Percentiles rank a stretch among this genome's conserved stretches.
phyloP scores from a whole-genome alignment of 2,888 invertebrate genomes.

The Hoplodrina blanda region DNA sequence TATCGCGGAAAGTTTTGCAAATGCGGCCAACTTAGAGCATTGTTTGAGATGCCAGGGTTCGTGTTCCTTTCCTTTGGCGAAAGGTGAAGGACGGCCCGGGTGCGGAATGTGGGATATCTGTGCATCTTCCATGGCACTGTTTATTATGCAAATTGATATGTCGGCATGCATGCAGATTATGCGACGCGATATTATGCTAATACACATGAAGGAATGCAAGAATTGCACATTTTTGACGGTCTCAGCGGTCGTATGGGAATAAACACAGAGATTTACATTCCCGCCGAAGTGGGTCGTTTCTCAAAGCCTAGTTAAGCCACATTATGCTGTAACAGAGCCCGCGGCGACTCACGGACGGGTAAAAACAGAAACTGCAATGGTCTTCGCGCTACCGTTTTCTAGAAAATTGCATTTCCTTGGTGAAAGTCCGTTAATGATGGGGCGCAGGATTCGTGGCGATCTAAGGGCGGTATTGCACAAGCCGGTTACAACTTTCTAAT shows the following conservation, averaged over 20 bases:
- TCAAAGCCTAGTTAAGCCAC: constrained; percentile 77
- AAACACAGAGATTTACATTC: constrained; percentile 70
- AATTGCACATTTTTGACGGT: constrained; percentile 60
- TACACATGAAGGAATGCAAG: constrained; percentile 53
- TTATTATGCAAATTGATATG: constrained; percentile 78
- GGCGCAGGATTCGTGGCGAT: constrained; percentile 81
- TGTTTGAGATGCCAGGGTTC: constrained; percentile 79
- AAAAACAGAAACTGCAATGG: constrained; percentile 85
- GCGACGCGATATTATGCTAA: constrained; percentile 60
- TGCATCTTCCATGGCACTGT: constrained; percentile 65
- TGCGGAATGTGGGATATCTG: constrained; percentile 78
- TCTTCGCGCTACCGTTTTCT: constrained; percentile 89
- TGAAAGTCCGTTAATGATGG: constrained; percentile 87
- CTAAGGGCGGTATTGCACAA: constrained; percentile 84
- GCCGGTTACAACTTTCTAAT: constrained; percentile 74
- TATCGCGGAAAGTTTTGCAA: constrained; percentile 84
- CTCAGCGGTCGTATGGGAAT: constrained; percentile 69
- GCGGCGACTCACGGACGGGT: constrained; percentile 82
- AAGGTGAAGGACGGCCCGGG: constrained; percentile 84
- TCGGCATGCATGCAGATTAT: constrained; percentile 65
- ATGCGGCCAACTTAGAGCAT: constrained; percentile 77
- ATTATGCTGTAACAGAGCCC: constrained; percentile 84
- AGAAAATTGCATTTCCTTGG: constrained; percentile 89
- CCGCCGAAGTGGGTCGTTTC: constrained; percentile 78
- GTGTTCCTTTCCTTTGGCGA: constrained; percentile 80